phyloP scores from a whole-genome alignment of 2,797 vertebrate species.

The Anabas testudineus region DNA sequence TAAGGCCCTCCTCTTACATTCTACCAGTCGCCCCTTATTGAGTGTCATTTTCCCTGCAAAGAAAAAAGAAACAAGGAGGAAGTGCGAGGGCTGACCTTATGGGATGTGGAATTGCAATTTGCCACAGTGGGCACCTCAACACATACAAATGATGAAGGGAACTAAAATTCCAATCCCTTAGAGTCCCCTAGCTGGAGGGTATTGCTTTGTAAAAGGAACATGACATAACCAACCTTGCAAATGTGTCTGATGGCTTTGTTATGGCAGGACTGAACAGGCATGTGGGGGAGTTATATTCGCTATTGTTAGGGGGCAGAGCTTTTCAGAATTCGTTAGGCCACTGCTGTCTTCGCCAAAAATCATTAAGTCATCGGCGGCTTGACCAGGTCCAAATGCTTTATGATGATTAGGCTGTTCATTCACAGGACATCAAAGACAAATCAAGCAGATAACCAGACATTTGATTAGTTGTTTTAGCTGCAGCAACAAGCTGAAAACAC shows the following conservation, averaged over 20 bases:
- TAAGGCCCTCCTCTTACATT: constrained; percentile 52
- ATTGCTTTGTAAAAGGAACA: constrained; percentile 79
- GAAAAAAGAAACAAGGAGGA: constrained; percentile 74
- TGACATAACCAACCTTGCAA: constrained; percentile 82
- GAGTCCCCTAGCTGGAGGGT: constrained; percentile 74
- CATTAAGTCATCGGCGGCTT: constrained; percentile 19
- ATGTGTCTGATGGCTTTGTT: constrained; percentile 81
- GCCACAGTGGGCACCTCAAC: constrained; percentile 72
- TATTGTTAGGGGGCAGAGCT: constrained; percentile 28
- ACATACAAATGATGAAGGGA: constrained; percentile 79
- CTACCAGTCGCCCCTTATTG: constrained; percentile 60
- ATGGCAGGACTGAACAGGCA: constrained; percentile 50
- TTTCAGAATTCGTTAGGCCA: constrained; percentile 42
- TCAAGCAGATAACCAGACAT: constrained; percentile 47
- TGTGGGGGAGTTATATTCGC: constrained; percentile 53
- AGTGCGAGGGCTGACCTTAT: constrained; percentile 75
- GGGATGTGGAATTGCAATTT: constrained; percentile 81
- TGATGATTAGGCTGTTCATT: constrained; percentile 40
- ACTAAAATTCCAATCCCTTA: constrained; percentile 75
- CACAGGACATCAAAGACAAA: constrained; percentile 49
- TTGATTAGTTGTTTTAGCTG: constrained; percentile 24
- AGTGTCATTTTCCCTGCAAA: constrained; percentile 67
- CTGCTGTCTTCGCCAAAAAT: constrained; percentile 23
- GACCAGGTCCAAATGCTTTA: constrained; percentile 40
- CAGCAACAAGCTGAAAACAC: constrained; percentile 21